Base-by-base conservation (phyloP, 1,140 invertebrate genomes). In the Vollenhovia emeryi region DNA sequence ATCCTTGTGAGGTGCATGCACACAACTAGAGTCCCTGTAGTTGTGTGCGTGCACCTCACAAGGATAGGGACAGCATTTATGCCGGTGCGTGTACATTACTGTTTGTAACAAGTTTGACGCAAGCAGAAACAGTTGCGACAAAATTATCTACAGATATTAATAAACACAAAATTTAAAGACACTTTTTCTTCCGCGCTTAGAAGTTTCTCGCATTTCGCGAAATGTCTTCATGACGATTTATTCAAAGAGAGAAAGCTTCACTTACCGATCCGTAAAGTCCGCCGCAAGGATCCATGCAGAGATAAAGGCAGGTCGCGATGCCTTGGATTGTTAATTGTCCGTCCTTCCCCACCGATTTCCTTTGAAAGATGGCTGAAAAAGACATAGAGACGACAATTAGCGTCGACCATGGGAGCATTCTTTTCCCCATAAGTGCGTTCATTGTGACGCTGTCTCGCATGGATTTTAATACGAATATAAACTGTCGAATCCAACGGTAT, bases 211-310 rank as follows among this genome's bases (percentile, higher is more conserved):
- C 2, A 7, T 15, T 15, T 13, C 15, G 18, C 6, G 5, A 27
- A 73, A 73, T 15, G 13, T 55, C 5, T 27, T 36, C 2, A 11
- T 24, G 21, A 57, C 68, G 57, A 86, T 86, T 86, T 64, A 59
- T 62, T 6, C 57, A 76, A 43, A 30, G n/a, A n/a, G n/a, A 40
- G 57, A 45, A 27, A 66, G 48, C 18, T 86, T 79, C 30, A 97
- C 97, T 97, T 96, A 98, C 97, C 96, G 97, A 97, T 93, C 97
- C 97, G 95, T 98, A 98, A 86, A 97, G 96, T 92, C 96, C 95
- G 94, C 97, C 97, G 94, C 97, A 98, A 86, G 96, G 95, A 95
- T 98, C 97, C 97, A 98, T 97, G 94, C 97, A 98, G 91, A 98
- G 96, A 95, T 96, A 98, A 92, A 97, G 96, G 94, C 97, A 98